Base-by-base conservation (phyloP, 2,888 invertebrate genomes). In the Phrixothrix hirtus region DNA sequence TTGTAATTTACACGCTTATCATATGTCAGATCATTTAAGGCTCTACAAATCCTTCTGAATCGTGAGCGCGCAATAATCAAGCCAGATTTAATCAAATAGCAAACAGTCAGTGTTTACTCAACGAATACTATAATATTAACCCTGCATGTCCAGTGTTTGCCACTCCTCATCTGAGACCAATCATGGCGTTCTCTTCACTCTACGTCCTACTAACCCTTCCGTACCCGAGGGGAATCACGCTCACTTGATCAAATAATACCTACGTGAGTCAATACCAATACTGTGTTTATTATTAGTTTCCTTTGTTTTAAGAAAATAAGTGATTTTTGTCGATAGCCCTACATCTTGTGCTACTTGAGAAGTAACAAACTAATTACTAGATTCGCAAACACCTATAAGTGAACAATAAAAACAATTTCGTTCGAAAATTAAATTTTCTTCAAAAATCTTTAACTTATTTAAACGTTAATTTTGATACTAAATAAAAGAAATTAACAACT, bases 111-210 rank as follows among this genome's bases (percentile, higher is more conserved):
- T 67, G 66, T 70, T 69, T 69, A 59, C 63, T 64, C 61, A 58
- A 61, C 66, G 66, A 69, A 70, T 68, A 64, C 63, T 68, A 60
- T 68, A 67, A 59, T 64, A 69, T 68, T 67, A 68, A 68, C 68
- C 62, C 65, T 64, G 57, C 65, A 65, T 66, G 69, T 68, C 66
- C 67, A 64, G 61, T 68, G 65, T 68, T 68, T 68, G 64, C 65
- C 61, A 53, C 54, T 61, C 60, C 67, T 66, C 66, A 63, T 68
- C 65, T 66, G 66, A 66, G 66, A 66, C 66, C 67, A 63, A 68
- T 69, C 66, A 62, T 56, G 53, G 53, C 58, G 55, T 58, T 58
- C 57, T 51, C 46, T 44, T 45, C 46, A 41, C 26, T 52, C 36
- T 37, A 42, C 36, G 53, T 45, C 35, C 39, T 42, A 37, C 41